Percentiles rank a stretch among this genome's conserved stretches.
These are phyloP conservation scores for Augochlora pura DNA, from an alignment of 1,140 invertebrate species.

Conservation along the genomic window DNA sequence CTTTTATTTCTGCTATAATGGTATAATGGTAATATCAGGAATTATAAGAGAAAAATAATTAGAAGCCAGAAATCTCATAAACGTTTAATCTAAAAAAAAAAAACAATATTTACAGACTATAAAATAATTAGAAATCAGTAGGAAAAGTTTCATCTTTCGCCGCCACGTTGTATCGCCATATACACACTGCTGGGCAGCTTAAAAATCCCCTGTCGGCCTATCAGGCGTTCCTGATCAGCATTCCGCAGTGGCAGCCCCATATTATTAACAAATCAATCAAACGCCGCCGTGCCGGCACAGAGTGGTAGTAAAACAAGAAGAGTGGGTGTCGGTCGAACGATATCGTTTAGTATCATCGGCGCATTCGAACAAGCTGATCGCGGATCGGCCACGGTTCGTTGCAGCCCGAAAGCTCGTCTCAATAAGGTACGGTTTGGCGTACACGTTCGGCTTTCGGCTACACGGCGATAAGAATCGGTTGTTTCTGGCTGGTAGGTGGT, in stretches of 20 bases:
- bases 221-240: slow-evolving; percentile 31
- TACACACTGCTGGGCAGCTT: neutral
- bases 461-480: slow-evolving; percentile 60
- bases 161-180: no score
- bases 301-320: no score
- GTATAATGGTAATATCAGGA: no score
- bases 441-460: slow-evolving; percentile 6
- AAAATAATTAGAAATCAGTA: no score
- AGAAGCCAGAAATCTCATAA: no score
- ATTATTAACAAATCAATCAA: slow-evolving; percentile 39
- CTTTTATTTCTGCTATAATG: no score
- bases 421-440: slow-evolving; percentile 32
- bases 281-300: neutral
- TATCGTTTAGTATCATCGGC: neutral
- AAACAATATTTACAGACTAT: no score
- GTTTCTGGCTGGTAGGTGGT: slow-evolving; percentile 25
- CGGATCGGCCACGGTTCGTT: neutral
- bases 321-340: neutral
- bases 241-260: neutral
- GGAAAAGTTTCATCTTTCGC: no score
- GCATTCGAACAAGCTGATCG: neutral
- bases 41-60: no score
- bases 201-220: slow-evolving; percentile 27
- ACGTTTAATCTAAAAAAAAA: no score
- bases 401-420: neutral